phyloP scores from a whole-genome alignment of 1,140 invertebrate species.

The Leptopilina boulardi region DNA sequence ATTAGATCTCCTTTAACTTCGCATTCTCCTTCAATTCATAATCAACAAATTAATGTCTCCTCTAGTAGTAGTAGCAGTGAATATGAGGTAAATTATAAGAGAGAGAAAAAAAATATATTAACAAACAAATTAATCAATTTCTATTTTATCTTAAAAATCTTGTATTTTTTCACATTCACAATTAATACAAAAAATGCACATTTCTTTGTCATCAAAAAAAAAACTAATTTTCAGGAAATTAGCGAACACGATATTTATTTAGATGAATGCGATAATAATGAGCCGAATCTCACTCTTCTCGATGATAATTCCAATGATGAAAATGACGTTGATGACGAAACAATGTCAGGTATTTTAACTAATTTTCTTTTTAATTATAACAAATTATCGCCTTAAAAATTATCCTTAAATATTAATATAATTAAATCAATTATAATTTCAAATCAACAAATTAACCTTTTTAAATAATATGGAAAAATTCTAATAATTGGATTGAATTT shows the following conservation, averaged over 20 bases:
- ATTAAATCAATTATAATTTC: too few species aligned
- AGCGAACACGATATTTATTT: slow-evolving; percentile 82
- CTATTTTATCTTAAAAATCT: too few species aligned
- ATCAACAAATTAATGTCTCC: slow-evolving; percentile 66
- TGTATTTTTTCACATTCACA: too few species aligned
- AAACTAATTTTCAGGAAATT: slow-evolving; percentile 79
- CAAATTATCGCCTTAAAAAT: too few species aligned
- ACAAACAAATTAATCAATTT: too few species aligned
- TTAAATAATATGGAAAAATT: too few species aligned
- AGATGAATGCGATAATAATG: slow-evolving; percentile 75
- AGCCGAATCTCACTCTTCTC: slow-evolving; percentile 68
- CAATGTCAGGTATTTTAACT: slow-evolving; percentile 83
- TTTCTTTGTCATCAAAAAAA: too few species aligned
- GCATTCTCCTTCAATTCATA: slow-evolving; percentile 62
- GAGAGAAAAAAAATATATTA: slow-evolving; percentile 22
- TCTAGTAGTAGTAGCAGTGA: slow-evolving; percentile 76
- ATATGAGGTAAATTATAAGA: slow-evolving; percentile 64
- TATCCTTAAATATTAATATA: too few species aligned
- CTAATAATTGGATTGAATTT: slow-evolving; percentile 35
- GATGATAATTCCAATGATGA: slow-evolving; percentile 84
- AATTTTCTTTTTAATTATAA: too few species aligned
- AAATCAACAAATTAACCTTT: too few species aligned
- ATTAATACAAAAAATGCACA: too few species aligned
- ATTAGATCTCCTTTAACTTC: slow-evolving; percentile 55
- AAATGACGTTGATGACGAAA: slow-evolving; percentile 89